Percentiles rank a stretch among this genome's conserved stretches.
Conservation (phyloP, 1,140 invertebrate genomes). For the Zaprionus ghesquierei region DNA sequence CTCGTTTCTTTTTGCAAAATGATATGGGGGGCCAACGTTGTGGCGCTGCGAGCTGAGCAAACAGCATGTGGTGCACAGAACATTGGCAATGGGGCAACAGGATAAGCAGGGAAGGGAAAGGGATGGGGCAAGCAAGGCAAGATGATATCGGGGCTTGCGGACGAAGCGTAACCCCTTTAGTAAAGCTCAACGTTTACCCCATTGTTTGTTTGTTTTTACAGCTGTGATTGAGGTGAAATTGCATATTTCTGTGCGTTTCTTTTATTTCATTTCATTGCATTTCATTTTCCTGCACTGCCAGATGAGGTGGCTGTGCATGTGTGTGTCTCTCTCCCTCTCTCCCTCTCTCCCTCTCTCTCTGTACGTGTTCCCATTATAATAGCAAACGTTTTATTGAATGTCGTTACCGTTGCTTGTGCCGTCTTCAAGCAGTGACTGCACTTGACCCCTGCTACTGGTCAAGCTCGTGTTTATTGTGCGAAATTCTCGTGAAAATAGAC, state of each 20-base stretch:
- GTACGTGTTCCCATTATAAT: constrained; percentile 50
- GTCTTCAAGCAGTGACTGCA: constrained; percentile 30
- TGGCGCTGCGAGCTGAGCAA: constrained; percentile 19
- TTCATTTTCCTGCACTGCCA: constrained; percentile 42
- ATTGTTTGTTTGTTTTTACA: constrained; percentile 81
- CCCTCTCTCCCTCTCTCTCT: background rate
- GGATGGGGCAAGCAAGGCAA: background rate
- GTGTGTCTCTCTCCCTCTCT: background rate
- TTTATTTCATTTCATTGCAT: constrained; percentile 63
- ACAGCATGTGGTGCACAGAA: constrained; percentile 61
- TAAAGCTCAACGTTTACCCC: constrained; percentile 40
- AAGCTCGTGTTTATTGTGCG: constrained; percentile 54
- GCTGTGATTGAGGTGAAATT: constrained; percentile 79
- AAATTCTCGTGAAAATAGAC: constrained; percentile 57
- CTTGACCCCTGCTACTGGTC: constrained; percentile 23
- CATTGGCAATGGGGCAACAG: background rate
- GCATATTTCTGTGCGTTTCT: constrained; percentile 77
- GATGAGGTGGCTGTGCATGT: background rate
- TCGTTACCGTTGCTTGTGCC: constrained; percentile 31
- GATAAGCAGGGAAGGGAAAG: constrained; percentile 5
- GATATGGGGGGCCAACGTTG: constrained; percentile 36
- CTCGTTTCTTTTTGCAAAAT: constrained; percentile 56
- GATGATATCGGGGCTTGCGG: background rate
- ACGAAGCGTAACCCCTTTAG: background rate
- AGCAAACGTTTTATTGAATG: constrained; percentile 78